Conservation (phyloP, 2,113 vertebrate species). For the Sula dactylatra region DNA sequence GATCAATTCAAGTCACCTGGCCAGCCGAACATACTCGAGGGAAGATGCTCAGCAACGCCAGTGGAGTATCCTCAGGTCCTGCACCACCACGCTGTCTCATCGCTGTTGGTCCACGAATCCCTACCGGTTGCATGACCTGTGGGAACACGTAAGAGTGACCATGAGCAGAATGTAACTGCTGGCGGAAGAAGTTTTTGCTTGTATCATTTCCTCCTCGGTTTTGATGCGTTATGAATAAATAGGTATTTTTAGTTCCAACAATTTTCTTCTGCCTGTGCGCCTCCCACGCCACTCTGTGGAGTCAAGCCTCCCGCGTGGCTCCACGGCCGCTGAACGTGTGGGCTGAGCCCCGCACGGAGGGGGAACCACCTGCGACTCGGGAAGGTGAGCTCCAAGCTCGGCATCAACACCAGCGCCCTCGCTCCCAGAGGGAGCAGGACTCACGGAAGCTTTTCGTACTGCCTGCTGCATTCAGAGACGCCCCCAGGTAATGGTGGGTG, state of each 20-base stretch:
- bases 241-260: neutral
- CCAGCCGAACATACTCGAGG: neutral
- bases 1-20: neutral
- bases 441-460: fast-evolving
- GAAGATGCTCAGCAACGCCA: neutral
- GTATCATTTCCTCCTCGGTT: neutral
- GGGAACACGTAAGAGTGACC: neutral
- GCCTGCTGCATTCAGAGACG: neutral
- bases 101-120: neutral
- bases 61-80: neutral
- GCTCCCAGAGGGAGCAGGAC: neutral
- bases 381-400: neutral
- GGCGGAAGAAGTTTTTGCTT: neutral
- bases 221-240: neutral
- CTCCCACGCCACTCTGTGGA: neutral
- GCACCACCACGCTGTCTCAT: fast-evolving
- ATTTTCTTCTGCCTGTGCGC: neutral
- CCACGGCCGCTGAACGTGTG: fast-evolving
- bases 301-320: neutral
- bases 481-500: neutral
- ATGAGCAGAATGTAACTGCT: neutral
- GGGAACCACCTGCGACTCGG: neutral
- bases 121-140: neutral
- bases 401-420: neutral
- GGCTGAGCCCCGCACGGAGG: neutral